Evolutionary conservation across 2,888 invertebrate genomes (phyloP).

Genomic region (Mimachlamys varia): DNA sequence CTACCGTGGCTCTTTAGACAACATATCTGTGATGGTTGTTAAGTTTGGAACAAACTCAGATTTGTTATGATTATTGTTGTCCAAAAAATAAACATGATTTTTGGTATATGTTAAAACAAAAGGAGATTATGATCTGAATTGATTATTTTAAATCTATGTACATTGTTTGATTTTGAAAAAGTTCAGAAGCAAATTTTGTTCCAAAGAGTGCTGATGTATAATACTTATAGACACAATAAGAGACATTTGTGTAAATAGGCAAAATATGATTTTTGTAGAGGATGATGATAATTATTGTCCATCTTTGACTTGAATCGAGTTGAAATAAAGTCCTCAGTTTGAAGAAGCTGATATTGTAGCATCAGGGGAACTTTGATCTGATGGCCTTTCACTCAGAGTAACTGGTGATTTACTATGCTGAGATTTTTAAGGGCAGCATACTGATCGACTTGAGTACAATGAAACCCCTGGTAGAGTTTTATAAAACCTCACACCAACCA

Average conservation of each 20-base stretch:
- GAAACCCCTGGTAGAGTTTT: too few relatives aligned
- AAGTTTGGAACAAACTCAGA: constrained; percentile 84
- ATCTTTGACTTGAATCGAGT: too few relatives aligned
- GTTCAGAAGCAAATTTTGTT: background rate
- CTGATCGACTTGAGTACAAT: too few relatives aligned
- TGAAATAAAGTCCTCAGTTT: too few relatives aligned
- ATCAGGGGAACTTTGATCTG: too few relatives aligned
- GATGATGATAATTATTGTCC: background rate
- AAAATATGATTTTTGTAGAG: background rate
- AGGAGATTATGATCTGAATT: background rate
- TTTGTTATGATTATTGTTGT: background rate
- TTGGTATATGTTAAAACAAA: background rate
- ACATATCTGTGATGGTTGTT: constrained; percentile 96
- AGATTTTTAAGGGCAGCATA: too few relatives aligned
- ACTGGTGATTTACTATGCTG: too few relatives aligned
- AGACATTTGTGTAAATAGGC: background rate
- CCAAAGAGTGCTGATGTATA: background rate
- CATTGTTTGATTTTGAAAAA: background rate
- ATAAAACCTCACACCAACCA: too few relatives aligned
- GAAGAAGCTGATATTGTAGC: too few relatives aligned
- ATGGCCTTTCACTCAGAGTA: too few relatives aligned
- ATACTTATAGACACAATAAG: background rate
- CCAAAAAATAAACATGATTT: background rate
- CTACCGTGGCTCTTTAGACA: constrained; percentile 95
- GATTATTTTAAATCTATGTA: too few relatives aligned